Base-by-base conservation (phyloP, 2,113 vertebrate species). In the Chionis minor region DNA sequence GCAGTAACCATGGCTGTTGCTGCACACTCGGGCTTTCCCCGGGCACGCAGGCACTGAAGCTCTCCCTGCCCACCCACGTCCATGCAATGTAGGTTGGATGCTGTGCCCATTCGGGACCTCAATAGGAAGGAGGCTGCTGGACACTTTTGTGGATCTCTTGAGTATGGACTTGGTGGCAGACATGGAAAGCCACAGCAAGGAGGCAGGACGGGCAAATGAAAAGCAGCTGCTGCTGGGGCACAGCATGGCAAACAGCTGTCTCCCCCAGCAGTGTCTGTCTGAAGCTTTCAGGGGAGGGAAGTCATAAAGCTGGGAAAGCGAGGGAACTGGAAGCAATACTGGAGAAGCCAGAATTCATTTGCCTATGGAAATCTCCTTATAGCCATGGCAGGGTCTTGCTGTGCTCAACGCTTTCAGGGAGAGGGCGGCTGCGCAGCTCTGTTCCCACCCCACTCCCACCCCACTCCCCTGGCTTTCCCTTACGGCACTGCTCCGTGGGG, bases 361-460 rank as follows among this genome's bases (percentile, higher is more conserved):
- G 42, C 30, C 35, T 28, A 7, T 28, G 23, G 56, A 91, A 85
- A 79, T 61, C 38, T 73, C 19, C 30, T 62, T 40, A 21, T 3
- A 83, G 19, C 8, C 20, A 18, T 17, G 24, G 17, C 38, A 81
- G 30, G 4, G 10, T 42, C 56, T n/a, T 49, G 1, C 22, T 35
- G 9, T 52, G 9, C 63, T 59, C n/a, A 59, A 0, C 0, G 6
- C 15, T 71, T 83, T 52, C 23, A 61, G 69, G 52, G 33, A 44
- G 7, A 18, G 30, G 14, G 7, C 0, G 2, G 38, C 4, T 5
- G 24, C 30, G 72, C 28, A 72, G 35, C 56, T 15, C 0, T 2
- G 1, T 66, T 83, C n/a, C 21, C 70, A 49, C 23, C 9, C 65
- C 0, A 0, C 19, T 85, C 16, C 38, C 7, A 49, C 23, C 9